Evolutionary conservation across 1,140 invertebrate genomes (phyloP).

Genomic region (Archivesica marissinica): DNA sequence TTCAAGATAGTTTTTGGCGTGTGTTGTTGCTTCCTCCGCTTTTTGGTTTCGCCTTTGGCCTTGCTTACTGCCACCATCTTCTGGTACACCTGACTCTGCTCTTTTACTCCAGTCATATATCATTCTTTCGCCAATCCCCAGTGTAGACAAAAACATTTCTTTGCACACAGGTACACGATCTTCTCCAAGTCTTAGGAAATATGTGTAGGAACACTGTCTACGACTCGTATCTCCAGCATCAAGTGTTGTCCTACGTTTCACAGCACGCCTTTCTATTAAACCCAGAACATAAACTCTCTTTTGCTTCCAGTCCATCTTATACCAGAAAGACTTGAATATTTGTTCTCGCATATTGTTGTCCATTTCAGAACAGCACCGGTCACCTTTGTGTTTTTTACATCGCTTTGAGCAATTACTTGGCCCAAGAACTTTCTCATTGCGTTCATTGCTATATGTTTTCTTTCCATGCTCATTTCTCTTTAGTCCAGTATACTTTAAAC

Average conservation of each 20-base stretch:
- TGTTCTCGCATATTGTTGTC: background rate
- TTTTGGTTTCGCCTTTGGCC: too few species aligned
- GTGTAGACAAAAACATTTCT: constrained; percentile 4
- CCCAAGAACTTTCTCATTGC: too few species aligned
- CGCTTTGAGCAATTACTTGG: constrained; percentile 2
- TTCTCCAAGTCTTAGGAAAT: background rate
- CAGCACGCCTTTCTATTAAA: background rate
- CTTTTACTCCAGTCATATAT: constrained; percentile 19
- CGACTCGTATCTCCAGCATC: background rate
- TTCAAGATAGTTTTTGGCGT: background rate
- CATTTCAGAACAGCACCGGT: background rate
- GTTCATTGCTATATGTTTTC: too few species aligned
- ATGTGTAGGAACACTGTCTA: constrained; percentile 41
- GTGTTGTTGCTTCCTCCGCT: too few species aligned
- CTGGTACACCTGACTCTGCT: background rate
- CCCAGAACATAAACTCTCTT: constrained; percentile 12
- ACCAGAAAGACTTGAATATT: constrained; percentile 19
- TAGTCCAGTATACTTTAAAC: constrained; percentile 16
- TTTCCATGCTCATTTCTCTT: constrained; percentile 16
- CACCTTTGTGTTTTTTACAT: background rate
- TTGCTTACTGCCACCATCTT: background rate
- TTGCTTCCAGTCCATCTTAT: constrained; percentile 17
- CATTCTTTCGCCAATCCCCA: constrained; percentile 22
- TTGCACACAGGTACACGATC: constrained; percentile 20
- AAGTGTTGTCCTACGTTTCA: constrained; percentile 26